These are phyloP conservation scores for Salpingus planirostris DNA, from an alignment of 2,888 invertebrate species.

Conservation along the genomic window DNA sequence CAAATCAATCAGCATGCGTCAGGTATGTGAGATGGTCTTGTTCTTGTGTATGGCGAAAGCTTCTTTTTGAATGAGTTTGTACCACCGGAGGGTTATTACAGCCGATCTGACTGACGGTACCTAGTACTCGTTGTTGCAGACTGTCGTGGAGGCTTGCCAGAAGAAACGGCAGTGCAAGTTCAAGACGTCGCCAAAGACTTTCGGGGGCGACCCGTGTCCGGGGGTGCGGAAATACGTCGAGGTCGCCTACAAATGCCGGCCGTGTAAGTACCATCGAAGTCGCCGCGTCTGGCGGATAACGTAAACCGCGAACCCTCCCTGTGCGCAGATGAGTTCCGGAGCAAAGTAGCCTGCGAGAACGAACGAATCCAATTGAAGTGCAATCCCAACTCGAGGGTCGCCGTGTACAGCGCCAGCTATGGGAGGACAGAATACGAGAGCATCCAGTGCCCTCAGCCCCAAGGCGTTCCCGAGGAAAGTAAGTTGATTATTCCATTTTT, in stretches of 20 bases:
- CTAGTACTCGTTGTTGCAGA: constrained; percentile 87
- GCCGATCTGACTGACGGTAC: constrained; percentile 44
- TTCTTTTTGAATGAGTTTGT: constrained; percentile 9
- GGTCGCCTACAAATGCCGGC: constrained; percentile 94
- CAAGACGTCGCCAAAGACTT: constrained; percentile 78
- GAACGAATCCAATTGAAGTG: constrained; percentile 82
- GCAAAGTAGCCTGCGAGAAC: constrained; percentile 89
- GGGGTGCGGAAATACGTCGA: constrained; percentile 87
- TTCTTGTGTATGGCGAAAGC: too few species aligned
- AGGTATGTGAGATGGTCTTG: constrained; percentile 13
- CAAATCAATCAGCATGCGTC: too few species aligned
- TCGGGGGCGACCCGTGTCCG: constrained; percentile 88
- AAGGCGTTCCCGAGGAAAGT: constrained; percentile 84
- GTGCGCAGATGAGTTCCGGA: constrained; percentile 86
- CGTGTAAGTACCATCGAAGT: constrained; percentile 80
- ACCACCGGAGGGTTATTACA: constrained; percentile 28
- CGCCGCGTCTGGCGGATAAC: too few species aligned
- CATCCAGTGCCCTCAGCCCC: constrained; percentile 76
- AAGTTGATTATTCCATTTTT: constrained; percentile 41
- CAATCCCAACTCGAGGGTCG: constrained; percentile 78
- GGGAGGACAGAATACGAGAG: constrained; percentile 84
- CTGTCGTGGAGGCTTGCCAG: constrained; percentile 88
- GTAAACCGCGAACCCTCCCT: too few species aligned
- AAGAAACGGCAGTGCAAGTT: constrained; percentile 88
- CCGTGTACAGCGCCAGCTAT: constrained; percentile 87